A percentile compares a stretch with the other conserved stretches of the same genome.
Conservation (phyloP, 2,113 vertebrate species). For the Petromus typicus region DNA sequence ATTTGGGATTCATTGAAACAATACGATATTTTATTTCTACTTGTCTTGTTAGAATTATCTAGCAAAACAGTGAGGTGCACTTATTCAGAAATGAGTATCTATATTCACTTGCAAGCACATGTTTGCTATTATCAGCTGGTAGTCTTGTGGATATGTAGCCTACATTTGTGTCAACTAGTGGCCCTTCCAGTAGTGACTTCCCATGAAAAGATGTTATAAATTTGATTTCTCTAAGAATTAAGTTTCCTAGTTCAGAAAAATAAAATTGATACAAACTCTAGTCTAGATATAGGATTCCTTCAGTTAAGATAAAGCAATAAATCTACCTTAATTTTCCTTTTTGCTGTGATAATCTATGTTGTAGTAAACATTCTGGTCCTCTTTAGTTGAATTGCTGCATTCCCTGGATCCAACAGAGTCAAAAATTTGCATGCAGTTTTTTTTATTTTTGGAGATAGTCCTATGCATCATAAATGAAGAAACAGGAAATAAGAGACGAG, state of each 20-base stretch:
- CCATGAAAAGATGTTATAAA: background rate
- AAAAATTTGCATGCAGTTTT: constrained; percentile 8
- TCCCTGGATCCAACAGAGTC: background rate
- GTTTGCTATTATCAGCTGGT: background rate
- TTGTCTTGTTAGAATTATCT: background rate
- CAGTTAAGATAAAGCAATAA: background rate
- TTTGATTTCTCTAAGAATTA: background rate
- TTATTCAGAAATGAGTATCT: background rate
- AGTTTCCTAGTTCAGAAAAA: background rate
- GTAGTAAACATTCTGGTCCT: background rate
- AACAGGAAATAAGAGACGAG: background rate
- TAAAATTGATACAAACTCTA: background rate
- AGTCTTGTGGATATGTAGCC: background rate
- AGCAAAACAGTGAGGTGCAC: background rate
- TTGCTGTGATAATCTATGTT: background rate
- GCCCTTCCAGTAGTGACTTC: background rate
- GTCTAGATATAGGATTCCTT: background rate
- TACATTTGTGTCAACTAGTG: background rate
- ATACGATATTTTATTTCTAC: background rate
- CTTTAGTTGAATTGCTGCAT: background rate
- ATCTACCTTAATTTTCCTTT: background rate
- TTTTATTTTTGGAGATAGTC: constrained; percentile 11
- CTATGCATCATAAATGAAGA: background rate
- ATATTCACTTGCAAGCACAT: background rate
- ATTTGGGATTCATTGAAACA: background rate